Evolutionary conservation across 1,140 invertebrate genomes (phyloP), one percentile per base, ranked within the genome.

Genomic region (Camponotus floridanus): DNA sequence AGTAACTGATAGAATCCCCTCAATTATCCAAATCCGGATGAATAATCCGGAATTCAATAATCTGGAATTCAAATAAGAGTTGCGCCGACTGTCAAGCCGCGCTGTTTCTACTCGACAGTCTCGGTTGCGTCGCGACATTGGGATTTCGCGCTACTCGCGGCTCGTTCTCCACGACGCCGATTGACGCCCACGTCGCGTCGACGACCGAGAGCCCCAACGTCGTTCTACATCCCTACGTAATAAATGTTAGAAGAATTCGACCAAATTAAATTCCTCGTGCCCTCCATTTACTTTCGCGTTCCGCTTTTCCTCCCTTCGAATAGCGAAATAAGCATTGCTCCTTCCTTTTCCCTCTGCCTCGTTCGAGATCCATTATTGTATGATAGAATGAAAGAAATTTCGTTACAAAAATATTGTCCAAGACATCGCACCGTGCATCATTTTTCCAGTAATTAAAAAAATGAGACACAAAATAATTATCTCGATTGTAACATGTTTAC

Each of bases 21-120:
- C 92, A 91, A 92, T 93, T 92, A 92, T 92, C 92, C 92, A 91
- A 93, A 93, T 93, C 88, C 91, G 87, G 87, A 91, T 91, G 89
- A 91, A 92, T 92, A 92, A 93, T 93, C 91, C 89, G n/a, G n/a
- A n/a, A n/a, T n/a, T n/a, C n/a, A n/a, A n/a, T n/a, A 93, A 93
- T 93, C 91, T 93, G 92, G 91, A 93, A 92, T 93, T 93, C 91
- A 93, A 93, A 93, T 93, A 92, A 93, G 91, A 51, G 84, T 65
- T 85, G 88, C 83, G 80, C 84, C 88, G 86, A 84, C 85, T 90
- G 90, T 84, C 85, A 65, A 80, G 79, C 61, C 64, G 26, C 51
- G 45, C 48, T 59, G 55, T 39, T 45, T 42, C 31, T 36, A 79
- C 62, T 68, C 79, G 68, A 83, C 68, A 73, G 31, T 73, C 51